Evolutionary conservation across 2,113 vertebrate genomes (phyloP).

Genomic region (Melanerpes formicivorus): DNA sequence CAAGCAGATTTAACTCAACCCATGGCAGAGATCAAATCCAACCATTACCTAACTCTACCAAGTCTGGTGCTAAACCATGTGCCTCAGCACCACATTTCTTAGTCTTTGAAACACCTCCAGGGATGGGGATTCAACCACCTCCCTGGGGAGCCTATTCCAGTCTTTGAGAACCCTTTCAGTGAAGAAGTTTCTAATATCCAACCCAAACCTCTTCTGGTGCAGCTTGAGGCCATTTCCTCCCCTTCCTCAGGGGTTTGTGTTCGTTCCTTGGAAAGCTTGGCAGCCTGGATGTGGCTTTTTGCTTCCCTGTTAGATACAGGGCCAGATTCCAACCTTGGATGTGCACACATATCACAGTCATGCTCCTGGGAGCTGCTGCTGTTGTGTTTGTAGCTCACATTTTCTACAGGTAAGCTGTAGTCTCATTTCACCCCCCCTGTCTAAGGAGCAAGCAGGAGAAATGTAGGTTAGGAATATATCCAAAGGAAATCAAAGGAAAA

Average conservation of each 20-base stretch:
- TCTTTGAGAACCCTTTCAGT: no score
- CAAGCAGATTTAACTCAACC: no score
- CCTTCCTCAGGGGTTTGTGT: background rate
- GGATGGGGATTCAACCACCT: no score
- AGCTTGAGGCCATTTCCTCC: no score
- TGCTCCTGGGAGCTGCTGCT: background rate
- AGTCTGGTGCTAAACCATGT: no score
- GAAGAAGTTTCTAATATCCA: no score
- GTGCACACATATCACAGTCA: background rate
- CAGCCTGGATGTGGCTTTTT: background rate
- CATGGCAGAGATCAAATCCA: no score
- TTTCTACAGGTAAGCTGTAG: background rate
- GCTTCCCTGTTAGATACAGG: background rate
- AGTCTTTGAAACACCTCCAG: no score
- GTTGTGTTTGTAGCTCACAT: background rate
- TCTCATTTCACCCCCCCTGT: background rate
- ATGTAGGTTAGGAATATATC: rapidly evolving
- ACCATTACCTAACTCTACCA: no score
- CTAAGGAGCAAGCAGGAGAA: background rate
- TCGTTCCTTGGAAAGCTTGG: background rate
- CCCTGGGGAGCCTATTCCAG: no score
- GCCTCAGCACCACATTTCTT: no score
- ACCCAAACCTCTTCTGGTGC: no score
- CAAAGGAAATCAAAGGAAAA: background rate
- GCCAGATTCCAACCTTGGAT: background rate